These are phyloP conservation scores for Pseudochromis fuscus DNA, from an alignment of 2,797 vertebrate species.

Conservation along the genomic window DNA sequence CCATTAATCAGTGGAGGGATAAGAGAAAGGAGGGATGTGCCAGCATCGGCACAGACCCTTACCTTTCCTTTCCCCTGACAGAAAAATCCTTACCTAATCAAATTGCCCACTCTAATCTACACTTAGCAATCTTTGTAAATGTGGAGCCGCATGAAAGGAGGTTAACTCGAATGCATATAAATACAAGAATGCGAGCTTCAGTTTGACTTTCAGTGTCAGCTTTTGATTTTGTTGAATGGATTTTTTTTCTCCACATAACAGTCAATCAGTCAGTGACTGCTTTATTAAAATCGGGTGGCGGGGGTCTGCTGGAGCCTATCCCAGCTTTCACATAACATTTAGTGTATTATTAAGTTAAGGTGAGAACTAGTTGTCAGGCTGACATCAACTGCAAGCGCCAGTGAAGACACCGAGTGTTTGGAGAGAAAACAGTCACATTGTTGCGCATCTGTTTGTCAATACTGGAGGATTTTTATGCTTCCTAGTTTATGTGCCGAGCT, in stretches of 20 bases:
- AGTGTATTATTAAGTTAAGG: background rate
- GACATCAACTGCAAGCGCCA: background rate
- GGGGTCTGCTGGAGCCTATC: no score
- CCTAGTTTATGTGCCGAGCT: background rate
- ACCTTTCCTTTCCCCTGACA: slow-evolving; percentile 76
- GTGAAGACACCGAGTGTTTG: background rate
- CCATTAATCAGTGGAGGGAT: slow-evolving; percentile 83
- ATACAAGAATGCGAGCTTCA: background rate
- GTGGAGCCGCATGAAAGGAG: slow-evolving; percentile 52
- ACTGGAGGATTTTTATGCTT: no score
- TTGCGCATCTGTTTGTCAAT: background rate
- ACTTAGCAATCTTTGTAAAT: slow-evolving; percentile 53
- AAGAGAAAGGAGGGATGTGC: slow-evolving; percentile 75
- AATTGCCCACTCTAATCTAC: slow-evolving; percentile 75
- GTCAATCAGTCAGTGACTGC: no score
- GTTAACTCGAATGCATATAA: slow-evolving; percentile 18
- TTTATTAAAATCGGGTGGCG: no score
- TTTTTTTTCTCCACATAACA: background rate
- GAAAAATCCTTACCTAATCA: slow-evolving; percentile 85
- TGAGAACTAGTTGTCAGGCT: background rate
- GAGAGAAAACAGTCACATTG: background rate
- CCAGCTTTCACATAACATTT: background rate
- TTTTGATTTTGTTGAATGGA: background rate
- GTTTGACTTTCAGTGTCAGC: background rate
- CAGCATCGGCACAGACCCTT: slow-evolving; percentile 70